Evolutionary conservation across 2,113 vertebrate species (phyloP).

Genomic region (Carettochelys insculpta): DNA sequence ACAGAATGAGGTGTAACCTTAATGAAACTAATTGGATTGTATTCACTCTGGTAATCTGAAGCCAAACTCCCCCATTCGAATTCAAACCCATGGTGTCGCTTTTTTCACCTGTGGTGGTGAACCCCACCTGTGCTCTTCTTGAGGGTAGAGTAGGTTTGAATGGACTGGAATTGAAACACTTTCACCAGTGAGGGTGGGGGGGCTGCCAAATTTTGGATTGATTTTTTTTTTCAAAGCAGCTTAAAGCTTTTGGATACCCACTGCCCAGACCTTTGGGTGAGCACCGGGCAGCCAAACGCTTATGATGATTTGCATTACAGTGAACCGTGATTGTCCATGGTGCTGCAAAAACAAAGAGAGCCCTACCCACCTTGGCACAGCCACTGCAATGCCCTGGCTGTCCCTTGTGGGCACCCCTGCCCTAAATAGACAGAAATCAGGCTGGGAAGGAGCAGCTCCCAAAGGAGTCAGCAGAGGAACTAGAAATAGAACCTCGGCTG

Average conservation of each 20-base stretch:
- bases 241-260: background rate
- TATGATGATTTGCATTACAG: background rate
- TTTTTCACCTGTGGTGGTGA: conserved; percentile 22
- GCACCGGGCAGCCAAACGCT: background rate
- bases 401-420: too few species aligned
- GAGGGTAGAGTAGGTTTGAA: too few species aligned
- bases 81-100: conserved; percentile 15
- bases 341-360: background rate
- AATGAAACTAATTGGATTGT: conserved; percentile 76
- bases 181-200: background rate
- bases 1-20: conserved; percentile 76
- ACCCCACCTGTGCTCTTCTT: background rate
- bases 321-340: background rate
- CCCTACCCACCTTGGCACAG: too few species aligned
- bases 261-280: background rate
- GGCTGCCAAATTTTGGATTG: background rate
- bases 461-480: background rate
- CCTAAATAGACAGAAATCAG: background rate
- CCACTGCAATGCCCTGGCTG: too few species aligned
- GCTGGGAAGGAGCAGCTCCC: background rate
- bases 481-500: background rate
- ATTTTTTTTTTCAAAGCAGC: background rate
- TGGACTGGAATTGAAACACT: background rate
- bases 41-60: conserved; percentile 38
- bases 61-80: conserved; percentile 49